phyloP scores from a whole-genome alignment of 2,797 vertebrate species.

The Microcaecilia unicolor region DNA sequence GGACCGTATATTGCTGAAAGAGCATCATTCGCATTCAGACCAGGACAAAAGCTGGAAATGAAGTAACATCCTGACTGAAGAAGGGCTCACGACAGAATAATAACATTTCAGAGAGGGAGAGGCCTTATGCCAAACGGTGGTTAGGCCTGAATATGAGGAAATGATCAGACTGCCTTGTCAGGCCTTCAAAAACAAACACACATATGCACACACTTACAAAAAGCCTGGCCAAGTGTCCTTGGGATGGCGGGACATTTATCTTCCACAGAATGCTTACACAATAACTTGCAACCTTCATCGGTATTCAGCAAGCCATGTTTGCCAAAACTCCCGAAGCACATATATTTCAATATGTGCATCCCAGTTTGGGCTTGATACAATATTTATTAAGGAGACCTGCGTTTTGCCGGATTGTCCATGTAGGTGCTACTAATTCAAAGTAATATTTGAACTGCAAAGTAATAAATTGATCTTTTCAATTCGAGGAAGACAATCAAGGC shows the following conservation, averaged over 20 bases:
- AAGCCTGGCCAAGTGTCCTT: constrained; percentile 50
- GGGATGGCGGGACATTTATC: constrained; percentile 44
- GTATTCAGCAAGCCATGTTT: constrained; percentile 25
- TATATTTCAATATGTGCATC: background rate
- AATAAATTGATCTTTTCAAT: background rate
- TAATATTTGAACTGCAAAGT: background rate
- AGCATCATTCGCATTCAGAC: constrained; percentile 89
- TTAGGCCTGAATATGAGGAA: constrained; percentile 77
- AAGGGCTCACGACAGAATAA: constrained; percentile 95
- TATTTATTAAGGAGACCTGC: background rate
- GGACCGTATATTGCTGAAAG: constrained; percentile 96
- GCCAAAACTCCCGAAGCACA: constrained; percentile 26
- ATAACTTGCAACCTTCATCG: constrained; percentile 49
- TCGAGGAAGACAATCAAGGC: background rate
- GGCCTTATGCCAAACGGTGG: constrained; percentile 29
- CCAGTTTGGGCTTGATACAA: background rate
- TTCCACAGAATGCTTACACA: constrained; percentile 32
- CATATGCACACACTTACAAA: constrained; percentile 37
- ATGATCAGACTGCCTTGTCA: constrained; percentile 72
- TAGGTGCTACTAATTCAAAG: background rate
- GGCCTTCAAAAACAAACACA: constrained; percentile 56
- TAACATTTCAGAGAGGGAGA: constrained; percentile 72
- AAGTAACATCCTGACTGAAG: constrained; percentile 93
- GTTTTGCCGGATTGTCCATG: background rate
- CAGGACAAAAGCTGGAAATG: constrained; percentile 99